Base-by-base conservation (phyloP, 2,888 invertebrate species). In the Cryptosula pallasiana region DNA sequence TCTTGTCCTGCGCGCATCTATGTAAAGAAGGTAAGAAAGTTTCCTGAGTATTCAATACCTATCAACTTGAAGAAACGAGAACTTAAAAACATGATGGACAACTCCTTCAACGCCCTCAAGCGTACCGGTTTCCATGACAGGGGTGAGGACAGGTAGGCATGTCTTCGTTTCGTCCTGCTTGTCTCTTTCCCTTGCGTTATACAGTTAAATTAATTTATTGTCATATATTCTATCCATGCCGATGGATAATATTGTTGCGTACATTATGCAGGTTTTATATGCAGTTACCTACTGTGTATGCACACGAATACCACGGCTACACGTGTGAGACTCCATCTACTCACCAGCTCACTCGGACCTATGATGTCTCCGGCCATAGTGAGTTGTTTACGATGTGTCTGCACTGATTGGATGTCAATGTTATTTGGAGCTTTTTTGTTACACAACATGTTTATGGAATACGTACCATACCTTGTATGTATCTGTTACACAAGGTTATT, bases 1-100 rank as follows among this genome's bases (percentile, higher is more conserved):
- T 82, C 83, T 3, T 84, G 84, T 75, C 83, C 84, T 16, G 84
- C 84, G 13, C 79, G 84, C 72, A 84, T 84, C 70, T 84, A 84
- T 74, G 79, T 84, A 0, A 84, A 84, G 75, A 82, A 82, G 72
- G 84, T 84, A 32, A 77, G 77, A 45, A 84, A 84, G 74, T 84
- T 83, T 76, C 81, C 82, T 20, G 79, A 81, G 20, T 83, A 77
- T 76, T 76, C 77, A 32, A 82, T 84, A 13, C 80, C 82, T 69
- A 71, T 79, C 9, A 76, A 72, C 25, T 71, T 78, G 55, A 83
- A 84, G 72, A 83, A 82, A 74, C 84, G 82, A 72, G 72, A 76
- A 0, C 73, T 83, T 71, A 81, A 82, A 55, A 70, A 75, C 27
- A 79, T 79, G 2, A 84, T 84, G 84, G 84, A 84, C 72, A 80